Evolutionary conservation across 1,140 invertebrate species (phyloP), one percentile per base, ranked within the genome.

Genomic region (Mercenaria mercenaria): DNA sequence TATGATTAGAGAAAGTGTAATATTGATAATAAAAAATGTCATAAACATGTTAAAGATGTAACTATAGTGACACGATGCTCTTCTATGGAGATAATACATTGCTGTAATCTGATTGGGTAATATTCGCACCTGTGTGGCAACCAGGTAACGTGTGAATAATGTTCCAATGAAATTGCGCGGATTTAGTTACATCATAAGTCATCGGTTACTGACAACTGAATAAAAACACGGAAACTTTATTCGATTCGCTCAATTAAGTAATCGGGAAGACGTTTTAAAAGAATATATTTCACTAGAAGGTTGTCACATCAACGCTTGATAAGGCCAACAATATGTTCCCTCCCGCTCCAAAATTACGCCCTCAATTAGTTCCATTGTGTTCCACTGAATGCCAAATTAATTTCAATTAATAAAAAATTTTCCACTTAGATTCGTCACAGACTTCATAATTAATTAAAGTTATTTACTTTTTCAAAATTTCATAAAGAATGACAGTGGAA

Each of bases 1-100:
- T 77, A 47, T 87, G 64, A 87, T 87, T 59, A 59, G 67, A 37
- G 84, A 87, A 87, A 56, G 84, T 61, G 72, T 87, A 77, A 87
- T 59, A 76, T 61, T 52, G 52, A 26, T 67, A 76, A 76, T 87
- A 77, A 87, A 87, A 41, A 10, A 32, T 39, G 29, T 52, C 84
- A 76, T 87, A 76, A 87, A 87, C 20, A 56, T 87, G 69, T 29
- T 56, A 61, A 76, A 76, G 11, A 29, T 67, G 69, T 50, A 85
- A 34, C 69, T 26, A 56, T 67, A 34, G 34, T 23, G 18, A 72
- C 11, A 29, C 2, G 34, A 18, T 72, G 3, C 67, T 20, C 29
- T 41, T 37, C n/a, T 72, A 67, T 39, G 26, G 67, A 39, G 67
- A 72, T 72, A 72, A 69, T 84, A 72, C n/a, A 29, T 34, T 67